Percentiles rank a stretch among this genome's conserved stretches.
These are phyloP conservation scores for Venustaconcha ellipsiformis DNA, from an alignment of 1,140 invertebrate species.

Conservation along the genomic window DNA sequence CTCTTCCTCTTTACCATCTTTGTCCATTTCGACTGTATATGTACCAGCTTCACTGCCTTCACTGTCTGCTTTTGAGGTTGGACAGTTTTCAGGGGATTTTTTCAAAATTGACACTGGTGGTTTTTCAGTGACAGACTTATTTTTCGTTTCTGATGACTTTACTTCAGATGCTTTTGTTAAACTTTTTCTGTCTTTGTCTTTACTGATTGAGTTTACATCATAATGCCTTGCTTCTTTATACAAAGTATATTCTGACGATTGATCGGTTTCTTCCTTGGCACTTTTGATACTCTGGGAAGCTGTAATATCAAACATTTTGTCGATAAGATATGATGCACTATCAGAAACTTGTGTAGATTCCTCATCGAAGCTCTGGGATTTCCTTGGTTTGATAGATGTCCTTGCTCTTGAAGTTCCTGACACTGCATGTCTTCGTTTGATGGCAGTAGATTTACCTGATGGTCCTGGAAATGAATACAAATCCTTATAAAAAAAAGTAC, in stretches of 20 bases:
- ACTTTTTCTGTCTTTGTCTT: not conserved
- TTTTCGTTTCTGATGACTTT: too few species aligned
- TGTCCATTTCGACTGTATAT: slow-evolving; percentile 80
- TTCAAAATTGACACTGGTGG: slow-evolving; percentile 11
- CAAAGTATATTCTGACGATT: too few species aligned
- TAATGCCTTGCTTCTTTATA: not conserved
- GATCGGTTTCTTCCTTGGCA: not conserved
- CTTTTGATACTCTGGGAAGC: slow-evolving; percentile 29
- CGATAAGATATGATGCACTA: slow-evolving; percentile 48
- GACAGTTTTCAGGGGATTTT: slow-evolving; percentile 19
- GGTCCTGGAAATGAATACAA: slow-evolving; percentile 1
- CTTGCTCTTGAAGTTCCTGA: too few species aligned
- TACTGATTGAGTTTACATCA: not conserved
- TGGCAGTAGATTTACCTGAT: not conserved
- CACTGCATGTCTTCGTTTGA: too few species aligned
- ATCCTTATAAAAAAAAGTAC: too few species aligned
- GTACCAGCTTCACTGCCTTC: slow-evolving; percentile 86
- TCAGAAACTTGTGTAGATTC: slow-evolving; percentile 23
- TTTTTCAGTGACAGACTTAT: slow-evolving; percentile 1
- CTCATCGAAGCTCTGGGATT: too few species aligned
- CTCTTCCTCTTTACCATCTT: slow-evolving; percentile 86
- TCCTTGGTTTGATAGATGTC: too few species aligned
- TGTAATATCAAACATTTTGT: slow-evolving; percentile 55
- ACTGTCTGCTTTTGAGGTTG: slow-evolving; percentile 66
- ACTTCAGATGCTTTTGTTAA: too few species aligned